Base-by-base conservation (phyloP, 2,888 invertebrate species). In the Agrochola lota region DNA sequence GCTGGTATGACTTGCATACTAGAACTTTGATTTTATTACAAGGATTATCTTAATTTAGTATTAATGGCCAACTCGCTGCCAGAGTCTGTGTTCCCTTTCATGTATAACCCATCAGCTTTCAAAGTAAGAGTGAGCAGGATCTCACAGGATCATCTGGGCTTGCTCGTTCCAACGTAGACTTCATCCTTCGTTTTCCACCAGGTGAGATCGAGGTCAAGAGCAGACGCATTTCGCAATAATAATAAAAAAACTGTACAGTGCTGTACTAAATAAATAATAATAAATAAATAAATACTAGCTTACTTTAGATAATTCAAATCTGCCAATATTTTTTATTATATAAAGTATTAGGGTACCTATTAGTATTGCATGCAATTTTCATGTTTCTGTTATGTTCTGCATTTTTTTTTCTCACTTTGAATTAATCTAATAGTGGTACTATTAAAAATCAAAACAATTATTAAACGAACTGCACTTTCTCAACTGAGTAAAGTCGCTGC, bases 391-490 rank as follows among this genome's bases (percentile, higher is more conserved):
- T 49, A 17, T 6, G 17, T 49, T 17, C 6, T 49, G 17, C 49
- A 49, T 49, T n/a, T n/a, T 52, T 9, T 52, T 9, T 23, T 55
- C 7, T 52, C 8, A 23, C 12, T 12, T n/a, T 57, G 17, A 59
- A 23, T 12, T 23, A 35, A 35, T n/a, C 17, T 17, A n/a, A 11
- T 26, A 57, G 35, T 59, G 7, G 23, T 11, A 59, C 2, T 35
- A n/a, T 2, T 12, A 52, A 52, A 80, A 59, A 63, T 64, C n/a
- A 52, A 59, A 76, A 59, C 59, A 62, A 77, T 46, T 35, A 67
- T 73, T 66, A 63, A 82, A 86, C 78, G 80, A 85, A 86, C 55
- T 55, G 11, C n/a, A 85, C 88, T 88, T 87, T 85, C 89, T 72
- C 74, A 74, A 84, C 72, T 62, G 68, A 57, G 67, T 60, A 77